These are phyloP conservation scores for Centropus bengalensis DNA, from an alignment of 2,113 vertebrate species.

Conservation along the genomic window DNA sequence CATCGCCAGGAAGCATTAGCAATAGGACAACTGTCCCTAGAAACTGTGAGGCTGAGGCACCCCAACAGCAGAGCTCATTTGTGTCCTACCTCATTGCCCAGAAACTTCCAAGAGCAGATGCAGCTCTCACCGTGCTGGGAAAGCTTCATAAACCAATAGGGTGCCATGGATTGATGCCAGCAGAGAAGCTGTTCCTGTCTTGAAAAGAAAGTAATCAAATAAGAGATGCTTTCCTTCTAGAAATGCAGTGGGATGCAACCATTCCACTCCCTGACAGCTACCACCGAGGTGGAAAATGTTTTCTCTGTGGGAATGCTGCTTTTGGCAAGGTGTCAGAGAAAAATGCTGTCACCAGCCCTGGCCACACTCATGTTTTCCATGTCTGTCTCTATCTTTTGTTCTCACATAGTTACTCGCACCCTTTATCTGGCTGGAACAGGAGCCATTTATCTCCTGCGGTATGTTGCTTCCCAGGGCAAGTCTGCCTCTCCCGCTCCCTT, in stretches of 20 bases:
- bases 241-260: neutral
- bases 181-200: neutral
- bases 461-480: neutral
- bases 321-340: neutral
- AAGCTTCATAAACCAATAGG: neutral
- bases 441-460: neutral
- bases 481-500: neutral
- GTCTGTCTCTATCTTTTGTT: neutral
- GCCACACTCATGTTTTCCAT: neutral
- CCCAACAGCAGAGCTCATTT: too few relatives aligned
- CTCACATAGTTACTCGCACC: neutral
- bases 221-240: neutral
- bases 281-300: neutral
- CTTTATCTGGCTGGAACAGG: neutral
- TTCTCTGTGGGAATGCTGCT: neutral
- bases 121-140: neutral
- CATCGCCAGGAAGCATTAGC: too few relatives aligned
- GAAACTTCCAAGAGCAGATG: neutral
- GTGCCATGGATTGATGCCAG: neutral
- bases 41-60: too few relatives aligned
- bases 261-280: neutral
- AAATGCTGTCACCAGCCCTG: neutral
- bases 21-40: too few relatives aligned
- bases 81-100: neutral
- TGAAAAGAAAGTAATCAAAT: neutral